Evolutionary conservation across 2,888 invertebrate species (phyloP), one percentile per base, ranked within the genome.

Genomic region (Hyles lineata): DNA sequence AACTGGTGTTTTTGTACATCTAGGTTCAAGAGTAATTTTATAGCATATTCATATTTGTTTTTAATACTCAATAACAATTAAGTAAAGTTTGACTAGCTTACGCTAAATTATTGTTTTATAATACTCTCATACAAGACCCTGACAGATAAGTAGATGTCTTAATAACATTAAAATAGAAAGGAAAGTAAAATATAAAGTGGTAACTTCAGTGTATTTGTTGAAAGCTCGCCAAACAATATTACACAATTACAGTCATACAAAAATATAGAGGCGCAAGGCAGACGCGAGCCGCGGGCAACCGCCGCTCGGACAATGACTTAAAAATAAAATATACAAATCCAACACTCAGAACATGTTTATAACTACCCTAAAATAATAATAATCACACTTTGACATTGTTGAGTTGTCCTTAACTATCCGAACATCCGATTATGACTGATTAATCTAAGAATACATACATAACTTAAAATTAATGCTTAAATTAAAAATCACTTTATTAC

Each of bases 341-440:
- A 89, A 90, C 89, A 91, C 89, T 87, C 89, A 90, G 85, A 83
- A 82, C 80, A 88, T 87, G 84, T 86, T 87, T 83, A 84, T 85
- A 79, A 79, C 84, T 92, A 93, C 81, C 86, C 91, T 94, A 92
- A 93, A 92, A 92, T 89, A 88, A 88, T 88, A 86, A 85, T 92
- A 94, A 94, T 94, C 94, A 94, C 94, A 94, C 94, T 93, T 94
- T 93, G 94, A 94, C 94, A 94, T 94, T 94, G 94, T 94, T 92
- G 90, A 92, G 93, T 93, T 94, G 90, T 88, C 87, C 90, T 90
- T 92, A 92, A 82, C 85, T 91, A 92, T 89, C 84, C 90, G 92
- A 92, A 94, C 92, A 93, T 93, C 87, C 89, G 67, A 86, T 89
- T 89, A 92, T 92, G 93, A 93, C 94, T 93, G 86, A 79, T 90